Percentiles rank a stretch among this genome's conserved stretches.
Conservation (phyloP, 2,797 vertebrate genomes). For the Oreochromis grahami region DNA sequence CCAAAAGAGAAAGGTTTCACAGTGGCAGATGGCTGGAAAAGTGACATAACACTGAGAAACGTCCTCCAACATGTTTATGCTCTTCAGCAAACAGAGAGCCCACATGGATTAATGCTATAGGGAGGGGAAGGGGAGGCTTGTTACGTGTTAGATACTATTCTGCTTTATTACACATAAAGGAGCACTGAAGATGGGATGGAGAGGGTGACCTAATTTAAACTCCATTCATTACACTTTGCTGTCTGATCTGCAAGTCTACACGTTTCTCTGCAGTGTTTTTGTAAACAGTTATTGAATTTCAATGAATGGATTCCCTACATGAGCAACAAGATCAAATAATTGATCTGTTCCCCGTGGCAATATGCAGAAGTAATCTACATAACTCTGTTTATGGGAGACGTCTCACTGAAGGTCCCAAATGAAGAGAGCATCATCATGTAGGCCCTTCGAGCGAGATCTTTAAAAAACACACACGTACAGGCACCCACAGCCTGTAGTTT, state of each 20-base stretch:
- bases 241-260: background rate
- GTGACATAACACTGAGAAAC: slow-evolving; percentile 12
- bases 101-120: background rate
- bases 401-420: background rate
- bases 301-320: background rate
- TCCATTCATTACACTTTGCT: background rate
- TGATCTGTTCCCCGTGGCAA: background rate
- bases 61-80: slow-evolving; percentile 30
- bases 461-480: background rate
- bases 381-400: background rate
- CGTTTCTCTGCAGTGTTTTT: background rate
- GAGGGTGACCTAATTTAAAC: slow-evolving; percentile 37
- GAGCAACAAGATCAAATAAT: slow-evolving; percentile 7
- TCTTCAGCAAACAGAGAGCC: slow-evolving; percentile 12
- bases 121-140: background rate
- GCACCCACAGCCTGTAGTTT: slow-evolving; percentile 2
- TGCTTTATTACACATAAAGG: background rate
- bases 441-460: background rate
- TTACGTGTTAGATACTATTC: slow-evolving; percentile 1
- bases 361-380: background rate
- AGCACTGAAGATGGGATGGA: slow-evolving; percentile 5
- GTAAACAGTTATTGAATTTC: background rate
- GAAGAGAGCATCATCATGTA: background rate
- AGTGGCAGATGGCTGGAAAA: slow-evolving; percentile 15
- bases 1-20: background rate